These are phyloP conservation scores for Beris morrisii DNA, from an alignment of 2,888 invertebrate species.

Conservation along the genomic window DNA sequence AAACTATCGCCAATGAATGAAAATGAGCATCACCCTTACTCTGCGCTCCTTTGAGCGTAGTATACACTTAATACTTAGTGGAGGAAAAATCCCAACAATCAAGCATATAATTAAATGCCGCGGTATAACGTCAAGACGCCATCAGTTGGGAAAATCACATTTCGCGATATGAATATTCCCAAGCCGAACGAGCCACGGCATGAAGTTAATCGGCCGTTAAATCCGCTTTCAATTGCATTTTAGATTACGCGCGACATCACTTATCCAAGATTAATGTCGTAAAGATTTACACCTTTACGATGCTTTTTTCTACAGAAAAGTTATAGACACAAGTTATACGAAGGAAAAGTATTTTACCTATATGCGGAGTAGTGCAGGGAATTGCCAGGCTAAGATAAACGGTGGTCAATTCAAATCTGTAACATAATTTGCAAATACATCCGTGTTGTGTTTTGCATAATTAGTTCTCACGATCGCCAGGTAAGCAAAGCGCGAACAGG, in stretches of 20 bases:
- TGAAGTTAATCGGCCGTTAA: constrained; percentile 29
- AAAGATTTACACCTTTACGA: constrained; percentile 27
- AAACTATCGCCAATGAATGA: constrained; percentile 29
- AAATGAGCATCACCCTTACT: constrained; percentile 14
- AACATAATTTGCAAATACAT: constrained; percentile 36
- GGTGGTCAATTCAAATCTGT: constrained; percentile 29
- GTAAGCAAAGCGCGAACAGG: not conserved
- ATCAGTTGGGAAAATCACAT: constrained; percentile 28
- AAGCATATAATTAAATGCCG: constrained; percentile 29
- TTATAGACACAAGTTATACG: too few relatives aligned
- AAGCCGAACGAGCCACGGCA: constrained; percentile 20
- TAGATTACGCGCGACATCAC: constrained; percentile 31
- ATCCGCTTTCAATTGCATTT: constrained; percentile 32
- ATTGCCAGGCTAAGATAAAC: constrained; percentile 24
- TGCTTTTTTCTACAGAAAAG: too few relatives aligned
- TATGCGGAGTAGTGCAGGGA: too few relatives aligned
- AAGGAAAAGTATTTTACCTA: too few relatives aligned
- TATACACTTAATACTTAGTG: constrained; percentile 1
- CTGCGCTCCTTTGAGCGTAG: not conserved
- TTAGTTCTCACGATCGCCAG: constrained; percentile 36
- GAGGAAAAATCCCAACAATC: constrained; percentile 26
- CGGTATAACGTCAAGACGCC: constrained; percentile 10
- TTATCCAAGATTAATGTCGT: constrained; percentile 30
- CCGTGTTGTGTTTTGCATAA: constrained; percentile 36
- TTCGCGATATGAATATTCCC: constrained; percentile 29